Percentiles rank a stretch among this genome's conserved stretches.
These are phyloP conservation scores for Panzeria rudis DNA, from an alignment of 2,888 invertebrate species.

Conservation along the genomic window DNA sequence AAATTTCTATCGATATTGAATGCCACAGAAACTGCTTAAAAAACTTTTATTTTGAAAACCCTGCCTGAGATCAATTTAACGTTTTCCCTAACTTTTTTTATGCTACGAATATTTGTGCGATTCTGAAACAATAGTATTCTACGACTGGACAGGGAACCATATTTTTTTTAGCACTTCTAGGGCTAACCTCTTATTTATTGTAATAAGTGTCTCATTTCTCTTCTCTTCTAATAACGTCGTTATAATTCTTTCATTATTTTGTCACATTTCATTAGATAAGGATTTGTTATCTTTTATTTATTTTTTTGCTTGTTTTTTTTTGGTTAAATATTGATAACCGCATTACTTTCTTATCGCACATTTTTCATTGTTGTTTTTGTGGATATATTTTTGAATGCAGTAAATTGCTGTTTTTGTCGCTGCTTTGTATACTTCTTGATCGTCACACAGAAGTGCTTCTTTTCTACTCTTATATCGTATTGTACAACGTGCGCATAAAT, in stretches of 20 bases:
- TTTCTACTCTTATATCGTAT: neutral
- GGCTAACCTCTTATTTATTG: constrained; percentile 4
- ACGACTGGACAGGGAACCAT: no score
- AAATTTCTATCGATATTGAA: no score
- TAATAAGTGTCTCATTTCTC: constrained; percentile 15
- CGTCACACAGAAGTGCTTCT: neutral
- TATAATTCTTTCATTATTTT: constrained; percentile 35
- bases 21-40: no score
- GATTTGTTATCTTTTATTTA: constrained; percentile 68
- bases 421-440: no score
- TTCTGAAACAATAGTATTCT: no score
- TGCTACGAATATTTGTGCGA: no score
- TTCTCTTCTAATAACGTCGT: constrained; percentile 13
- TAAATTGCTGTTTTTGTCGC: constrained; percentile 11
- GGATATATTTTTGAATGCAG: constrained; percentile 48
- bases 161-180: neutral
- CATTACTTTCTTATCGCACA: constrained; percentile 48
- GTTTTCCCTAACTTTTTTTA: no score
- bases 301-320: constrained; percentile 39
- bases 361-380: constrained; percentile 28
- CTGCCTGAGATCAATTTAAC: no score
- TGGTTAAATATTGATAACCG: constrained; percentile 61
- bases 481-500: neutral
- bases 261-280: constrained; percentile 64
- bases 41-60: no score